These are phyloP conservation scores for Nothoprocta perdicaria DNA, from an alignment of 2,113 vertebrate species.

Conservation along the genomic window DNA sequence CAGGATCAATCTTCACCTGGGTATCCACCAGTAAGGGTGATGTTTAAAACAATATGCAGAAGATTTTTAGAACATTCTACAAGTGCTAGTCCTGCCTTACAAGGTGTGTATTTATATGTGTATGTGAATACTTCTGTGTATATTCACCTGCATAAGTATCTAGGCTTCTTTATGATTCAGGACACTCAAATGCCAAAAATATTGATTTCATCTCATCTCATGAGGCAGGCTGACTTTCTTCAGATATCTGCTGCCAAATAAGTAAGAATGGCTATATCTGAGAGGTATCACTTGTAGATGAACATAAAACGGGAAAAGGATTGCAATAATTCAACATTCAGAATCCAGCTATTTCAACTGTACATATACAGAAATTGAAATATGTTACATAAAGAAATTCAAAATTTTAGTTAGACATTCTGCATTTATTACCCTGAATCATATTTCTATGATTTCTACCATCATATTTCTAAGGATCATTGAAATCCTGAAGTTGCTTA, in stretches of 20 bases:
- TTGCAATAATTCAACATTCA: not conserved
- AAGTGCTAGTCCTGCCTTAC: not conserved
- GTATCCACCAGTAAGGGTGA: not conserved
- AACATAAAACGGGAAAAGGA: not conserved
- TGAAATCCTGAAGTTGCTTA: not conserved
- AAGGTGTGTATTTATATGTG: rapidly evolving
- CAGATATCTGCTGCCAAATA: not conserved
- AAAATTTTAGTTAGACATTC: not conserved
- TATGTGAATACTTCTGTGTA: not conserved
- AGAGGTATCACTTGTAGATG: not conserved
- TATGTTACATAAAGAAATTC: not conserved
- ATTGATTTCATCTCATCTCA: not conserved
- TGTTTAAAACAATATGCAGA: not conserved
- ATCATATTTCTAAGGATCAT: not conserved
- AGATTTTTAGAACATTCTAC: not conserved
- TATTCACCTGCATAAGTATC: not conserved
- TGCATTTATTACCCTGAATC: rapidly evolving
- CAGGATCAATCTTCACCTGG: not conserved
- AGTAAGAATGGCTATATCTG: not conserved
- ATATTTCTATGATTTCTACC: no score
- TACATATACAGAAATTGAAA: not conserved
- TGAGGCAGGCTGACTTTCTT: not conserved
- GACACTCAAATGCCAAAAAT: not conserved
- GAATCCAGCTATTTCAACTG: not conserved
- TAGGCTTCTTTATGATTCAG: not conserved